phyloP scores from a whole-genome alignment of 2,113 vertebrate genomes.

The Heterochromis multidens region DNA sequence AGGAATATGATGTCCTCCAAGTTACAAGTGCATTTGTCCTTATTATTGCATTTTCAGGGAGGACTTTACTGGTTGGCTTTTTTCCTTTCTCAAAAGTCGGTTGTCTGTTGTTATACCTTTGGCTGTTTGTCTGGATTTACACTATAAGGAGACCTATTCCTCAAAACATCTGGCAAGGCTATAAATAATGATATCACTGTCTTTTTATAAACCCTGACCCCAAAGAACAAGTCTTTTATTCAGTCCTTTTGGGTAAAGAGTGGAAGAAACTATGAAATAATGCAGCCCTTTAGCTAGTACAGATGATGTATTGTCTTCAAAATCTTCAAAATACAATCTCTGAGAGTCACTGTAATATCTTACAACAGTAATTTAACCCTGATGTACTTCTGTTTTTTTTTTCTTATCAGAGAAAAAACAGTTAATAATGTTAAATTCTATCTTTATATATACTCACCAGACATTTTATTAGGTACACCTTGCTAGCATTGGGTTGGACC shows the following conservation, averaged over 20 bases:
- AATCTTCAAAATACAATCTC: background rate
- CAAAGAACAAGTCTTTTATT: background rate
- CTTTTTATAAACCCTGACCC: background rate
- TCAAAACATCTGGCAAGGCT: background rate
- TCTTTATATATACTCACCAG: background rate
- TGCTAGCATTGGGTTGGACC: background rate
- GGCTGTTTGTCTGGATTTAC: slow-evolving; percentile 4
- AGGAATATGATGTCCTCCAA: slow-evolving; percentile 15
- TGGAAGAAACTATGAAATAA: background rate
- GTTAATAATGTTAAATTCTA: background rate
- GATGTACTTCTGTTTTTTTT: background rate
- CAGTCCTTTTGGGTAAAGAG: background rate
- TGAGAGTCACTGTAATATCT: background rate
- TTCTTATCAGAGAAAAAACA: background rate
- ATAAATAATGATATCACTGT: background rate
- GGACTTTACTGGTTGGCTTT: background rate
- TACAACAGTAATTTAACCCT: background rate
- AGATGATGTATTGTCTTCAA: background rate
- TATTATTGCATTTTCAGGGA: slow-evolving; percentile 19
- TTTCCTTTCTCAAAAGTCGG: background rate
- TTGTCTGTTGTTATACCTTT: background rate
- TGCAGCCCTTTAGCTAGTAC: background rate
- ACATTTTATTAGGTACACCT: background rate
- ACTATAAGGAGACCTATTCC: background rate
- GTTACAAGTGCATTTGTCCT: slow-evolving; percentile 20